A percentile compares a stretch with the other conserved stretches of the same genome.
Conservation (phyloP, 2,113 vertebrate species). For the Lophochroa leadbeateri region DNA sequence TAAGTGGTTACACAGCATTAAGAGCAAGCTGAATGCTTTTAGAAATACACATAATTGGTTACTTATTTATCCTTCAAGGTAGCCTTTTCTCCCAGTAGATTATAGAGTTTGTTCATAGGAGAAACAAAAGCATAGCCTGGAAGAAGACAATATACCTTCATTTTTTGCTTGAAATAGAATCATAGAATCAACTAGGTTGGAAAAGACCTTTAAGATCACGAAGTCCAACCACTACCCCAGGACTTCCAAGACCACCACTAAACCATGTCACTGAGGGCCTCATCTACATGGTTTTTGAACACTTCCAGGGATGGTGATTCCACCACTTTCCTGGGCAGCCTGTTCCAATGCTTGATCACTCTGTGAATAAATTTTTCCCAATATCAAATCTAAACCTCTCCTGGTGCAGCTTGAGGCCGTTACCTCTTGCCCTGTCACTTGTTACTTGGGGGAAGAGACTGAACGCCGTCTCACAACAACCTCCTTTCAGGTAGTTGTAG, state of each 20-base stretch:
- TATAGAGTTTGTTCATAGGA: conserved; percentile 25
- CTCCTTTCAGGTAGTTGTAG: neutral
- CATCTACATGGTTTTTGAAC: neutral
- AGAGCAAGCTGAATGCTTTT: conserved; percentile 48
- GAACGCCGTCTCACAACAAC: neutral
- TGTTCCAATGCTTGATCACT: neutral
- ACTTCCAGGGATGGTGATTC: neutral
- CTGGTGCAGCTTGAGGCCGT: neutral
- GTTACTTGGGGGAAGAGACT: neutral
- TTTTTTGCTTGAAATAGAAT: neutral
- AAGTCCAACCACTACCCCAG: neutral
- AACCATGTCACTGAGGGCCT: neutral
- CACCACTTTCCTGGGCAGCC: neutral
- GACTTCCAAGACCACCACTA: neutral
- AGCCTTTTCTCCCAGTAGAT: conserved; percentile 43
- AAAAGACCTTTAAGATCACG: neutral
- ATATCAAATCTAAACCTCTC: neutral
- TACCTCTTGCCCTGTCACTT: neutral
- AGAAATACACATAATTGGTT: conserved; percentile 64
- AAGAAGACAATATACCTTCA: conserved; percentile 34
- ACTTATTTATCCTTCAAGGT: conserved; percentile 61
- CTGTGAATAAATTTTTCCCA: neutral
- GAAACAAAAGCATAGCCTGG: conserved; percentile 37
- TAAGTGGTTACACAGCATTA: conserved; percentile 7
- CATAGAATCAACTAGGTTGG: neutral